Evolutionary conservation across 1,140 invertebrate genomes (phyloP).

Genomic region (Papilio aristodemus): DNA sequence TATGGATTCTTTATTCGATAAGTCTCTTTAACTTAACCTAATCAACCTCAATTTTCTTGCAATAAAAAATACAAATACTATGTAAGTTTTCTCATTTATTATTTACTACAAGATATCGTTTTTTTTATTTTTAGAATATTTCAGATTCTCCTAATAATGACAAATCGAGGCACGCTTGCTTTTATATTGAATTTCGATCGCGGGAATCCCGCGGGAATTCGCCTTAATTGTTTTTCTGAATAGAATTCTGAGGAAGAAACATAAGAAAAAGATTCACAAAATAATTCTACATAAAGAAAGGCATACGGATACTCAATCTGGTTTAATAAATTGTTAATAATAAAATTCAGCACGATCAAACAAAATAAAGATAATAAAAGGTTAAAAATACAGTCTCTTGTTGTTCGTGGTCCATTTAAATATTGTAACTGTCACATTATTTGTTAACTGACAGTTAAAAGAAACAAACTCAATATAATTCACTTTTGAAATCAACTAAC

Average conservation of each 20-base stretch:
- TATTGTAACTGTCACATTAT: too few relatives aligned
- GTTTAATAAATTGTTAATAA: not conserved
- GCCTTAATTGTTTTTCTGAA: constrained; percentile 5
- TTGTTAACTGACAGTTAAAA: not conserved
- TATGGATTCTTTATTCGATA: too few relatives aligned
- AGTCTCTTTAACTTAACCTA: too few relatives aligned
- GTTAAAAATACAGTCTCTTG: too few relatives aligned
- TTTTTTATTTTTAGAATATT: constrained; percentile 6
- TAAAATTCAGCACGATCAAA: too few relatives aligned
- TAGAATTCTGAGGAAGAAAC: not conserved
- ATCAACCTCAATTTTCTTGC: not conserved
- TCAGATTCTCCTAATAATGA: constrained; percentile 5
- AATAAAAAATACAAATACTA: not conserved
- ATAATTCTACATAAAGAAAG: not conserved
- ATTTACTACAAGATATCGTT: not conserved
- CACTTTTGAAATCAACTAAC: constrained; percentile 22
- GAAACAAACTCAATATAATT: constrained; percentile 19
- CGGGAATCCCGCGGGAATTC: not conserved
- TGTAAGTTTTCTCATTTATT: not conserved
- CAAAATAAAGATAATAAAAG: too few relatives aligned
- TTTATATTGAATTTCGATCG: constrained; percentile 19
- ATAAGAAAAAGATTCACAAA: not conserved
- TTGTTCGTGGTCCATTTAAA: too few relatives aligned
- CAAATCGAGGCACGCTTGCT: constrained; percentile 1
- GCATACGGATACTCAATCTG: not conserved